phyloP scores from a whole-genome alignment of 2,888 invertebrate species.

The Phytoseiulus persimilis region DNA sequence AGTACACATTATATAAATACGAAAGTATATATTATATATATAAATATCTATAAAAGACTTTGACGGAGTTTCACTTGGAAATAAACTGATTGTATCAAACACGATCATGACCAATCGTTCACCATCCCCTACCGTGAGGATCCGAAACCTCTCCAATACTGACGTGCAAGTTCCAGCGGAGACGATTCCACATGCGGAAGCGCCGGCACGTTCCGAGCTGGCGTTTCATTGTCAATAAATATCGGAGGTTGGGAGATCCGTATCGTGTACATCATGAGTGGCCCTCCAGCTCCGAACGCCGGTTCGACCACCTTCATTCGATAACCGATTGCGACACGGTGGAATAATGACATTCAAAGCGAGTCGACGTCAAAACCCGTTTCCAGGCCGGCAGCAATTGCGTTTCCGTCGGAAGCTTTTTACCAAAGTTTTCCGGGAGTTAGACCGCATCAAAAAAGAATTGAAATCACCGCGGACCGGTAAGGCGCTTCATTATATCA shows the following conservation, averaged over 20 bases:
- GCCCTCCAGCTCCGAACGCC: too few species aligned
- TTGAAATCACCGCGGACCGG: neutral
- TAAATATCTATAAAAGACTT: neutral
- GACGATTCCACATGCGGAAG: too few species aligned
- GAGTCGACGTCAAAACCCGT: neutral
- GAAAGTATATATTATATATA: neutral
- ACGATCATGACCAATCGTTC: too few species aligned
- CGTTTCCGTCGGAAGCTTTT: neutral
- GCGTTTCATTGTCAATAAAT: too few species aligned
- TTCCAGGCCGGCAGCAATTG: neutral
- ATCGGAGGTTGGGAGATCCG: too few species aligned
- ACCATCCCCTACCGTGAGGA: too few species aligned
- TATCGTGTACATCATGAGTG: too few species aligned
- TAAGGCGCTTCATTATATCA: neutral
- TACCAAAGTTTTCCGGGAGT: neutral
- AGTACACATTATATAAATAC: neutral
- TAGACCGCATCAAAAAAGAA: neutral
- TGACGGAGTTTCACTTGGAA: neutral
- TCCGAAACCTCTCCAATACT: too few species aligned
- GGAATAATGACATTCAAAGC: neutral
- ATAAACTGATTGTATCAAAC: neutral
- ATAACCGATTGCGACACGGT: neutral
- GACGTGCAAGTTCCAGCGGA: too few species aligned
- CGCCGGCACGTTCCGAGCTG: too few species aligned
- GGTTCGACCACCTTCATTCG: neutral